These are phyloP conservation scores for Carollia perspicillata DNA, from an alignment of 2,113 vertebrate species.

Conservation along the genomic window DNA sequence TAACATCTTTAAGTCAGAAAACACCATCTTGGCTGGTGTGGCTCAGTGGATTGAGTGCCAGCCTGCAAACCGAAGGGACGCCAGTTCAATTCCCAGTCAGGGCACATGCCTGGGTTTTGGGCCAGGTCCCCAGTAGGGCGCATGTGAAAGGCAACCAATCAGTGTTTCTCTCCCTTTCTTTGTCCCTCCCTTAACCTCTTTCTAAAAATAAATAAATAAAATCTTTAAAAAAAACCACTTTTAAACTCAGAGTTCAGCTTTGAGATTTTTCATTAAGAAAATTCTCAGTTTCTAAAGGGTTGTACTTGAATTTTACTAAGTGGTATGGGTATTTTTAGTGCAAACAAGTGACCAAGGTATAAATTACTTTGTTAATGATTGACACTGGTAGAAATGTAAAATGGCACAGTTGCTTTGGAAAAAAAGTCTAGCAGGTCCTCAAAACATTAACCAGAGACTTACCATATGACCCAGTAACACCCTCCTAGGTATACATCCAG, in stretches of 20 bases:
- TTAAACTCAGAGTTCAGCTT: neutral
- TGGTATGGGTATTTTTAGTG: neutral
- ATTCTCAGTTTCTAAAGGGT: neutral
- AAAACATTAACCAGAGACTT: neutral
- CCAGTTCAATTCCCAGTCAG: too few relatives aligned
- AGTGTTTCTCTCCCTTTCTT: too few relatives aligned
- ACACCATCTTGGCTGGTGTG: too few relatives aligned
- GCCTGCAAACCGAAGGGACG: too few relatives aligned
- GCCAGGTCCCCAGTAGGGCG: too few relatives aligned
- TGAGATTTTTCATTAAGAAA: conserved; percentile 41
- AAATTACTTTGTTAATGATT: conserved; percentile 7
- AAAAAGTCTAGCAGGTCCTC: neutral
- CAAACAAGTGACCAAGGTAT: neutral
- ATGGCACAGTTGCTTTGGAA: neutral
- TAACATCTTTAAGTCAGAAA: conserved; percentile 13
- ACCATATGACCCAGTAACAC: neutral
- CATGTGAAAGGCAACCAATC: too few relatives aligned
- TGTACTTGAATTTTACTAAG: conserved; percentile 8
- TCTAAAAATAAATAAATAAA: too few relatives aligned
- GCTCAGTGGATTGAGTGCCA: too few relatives aligned
- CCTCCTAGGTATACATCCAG: neutral
- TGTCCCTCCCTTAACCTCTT: too few relatives aligned
- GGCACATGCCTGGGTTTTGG: too few relatives aligned
- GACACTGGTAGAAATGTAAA: neutral
- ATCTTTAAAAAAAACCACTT: neutral